Evolutionary conservation across 2,113 vertebrate genomes (phyloP), one percentile per base, ranked within the genome.

Genomic region (Cynocephalus volans): DNA sequence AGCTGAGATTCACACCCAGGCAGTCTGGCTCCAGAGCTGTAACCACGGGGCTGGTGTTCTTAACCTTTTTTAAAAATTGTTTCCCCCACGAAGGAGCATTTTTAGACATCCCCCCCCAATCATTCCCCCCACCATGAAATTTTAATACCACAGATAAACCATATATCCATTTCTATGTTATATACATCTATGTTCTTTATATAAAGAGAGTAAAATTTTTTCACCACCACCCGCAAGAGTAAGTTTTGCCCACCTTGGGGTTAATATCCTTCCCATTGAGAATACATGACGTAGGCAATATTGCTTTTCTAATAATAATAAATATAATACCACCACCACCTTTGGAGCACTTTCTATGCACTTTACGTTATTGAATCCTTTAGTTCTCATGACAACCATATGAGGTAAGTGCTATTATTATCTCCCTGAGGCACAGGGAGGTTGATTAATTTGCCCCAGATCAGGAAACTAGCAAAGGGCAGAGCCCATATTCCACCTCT

Each of bases 261-360:
- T 15, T 9, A 65, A 1, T 33, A 8, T 65, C 10, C 13, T 5
- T 36, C 80, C 36, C 15, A 45, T 24, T 9, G 79, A 41, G 52
- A 36, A 14, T 4, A 5, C 21, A 1, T 1, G 56, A 52, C 41
- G 9, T 1, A 0, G 9, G 64, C 14, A 5, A 8, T 8, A 11
- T 9, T 73, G 81, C 56, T 72, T 58, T 87, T 64, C 85, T 13
- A 3, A 10, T 60, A 9, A 4, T 54, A 31, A 58, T 18, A 70
- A 45, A 36, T 14, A 13, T 70, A 19, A 64, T 9, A 24, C 5
- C 54, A 58, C 6, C 6, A 0, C 21, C 6, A 4, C 31, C 5
- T 23, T 24, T 26, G 5, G 18, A 50, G 33, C 33, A 4, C 23
- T 8, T 62, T 33, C 93, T 50, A 36, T 62, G n/a, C 14, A 24